phyloP scores from a whole-genome alignment of 2,888 invertebrate species.

The Hirtodrosophila duncani region DNA sequence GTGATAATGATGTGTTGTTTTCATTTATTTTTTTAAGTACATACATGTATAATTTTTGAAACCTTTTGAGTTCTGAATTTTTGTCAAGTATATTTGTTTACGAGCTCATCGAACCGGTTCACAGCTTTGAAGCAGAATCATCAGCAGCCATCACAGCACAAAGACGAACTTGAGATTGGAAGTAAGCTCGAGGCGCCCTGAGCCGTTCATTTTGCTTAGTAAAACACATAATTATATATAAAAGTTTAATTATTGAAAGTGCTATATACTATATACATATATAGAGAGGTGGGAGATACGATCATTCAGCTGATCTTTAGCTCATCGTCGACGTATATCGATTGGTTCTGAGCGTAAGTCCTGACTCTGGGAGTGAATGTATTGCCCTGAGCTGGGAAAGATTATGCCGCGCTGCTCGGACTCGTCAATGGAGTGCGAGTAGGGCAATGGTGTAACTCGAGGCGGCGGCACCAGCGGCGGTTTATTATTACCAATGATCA shows the following conservation, averaged over 20 bases:
- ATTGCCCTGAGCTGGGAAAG: slow-evolving; percentile 42
- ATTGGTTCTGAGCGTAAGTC: slow-evolving; percentile 19
- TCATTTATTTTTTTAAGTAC: slow-evolving; percentile 14
- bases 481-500: too few species aligned
- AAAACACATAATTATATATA: slow-evolving; percentile 7
- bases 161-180: slow-evolving; percentile 18
- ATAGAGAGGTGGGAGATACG: too few species aligned
- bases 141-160: not conserved
- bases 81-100: not conserved
- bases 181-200: not conserved
- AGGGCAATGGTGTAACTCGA: not conserved
- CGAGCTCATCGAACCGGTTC: slow-evolving; percentile 44
- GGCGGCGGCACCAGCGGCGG: not conserved
- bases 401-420: slow-evolving; percentile 34
- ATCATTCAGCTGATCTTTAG: too few species aligned
- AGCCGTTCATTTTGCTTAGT: slow-evolving; percentile 2
- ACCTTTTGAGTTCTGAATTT: not conserved
- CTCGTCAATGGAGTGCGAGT: slow-evolving; percentile 10
- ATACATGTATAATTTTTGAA: not conserved
- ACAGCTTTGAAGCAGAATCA: slow-evolving; percentile 1
- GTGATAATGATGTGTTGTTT: not conserved
- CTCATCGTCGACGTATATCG: slow-evolving; percentile 44
- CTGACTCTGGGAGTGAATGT: slow-evolving; percentile 16
- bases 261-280: slow-evolving; percentile 3
- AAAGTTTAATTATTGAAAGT: slow-evolving; percentile 14